Percentiles rank a stretch among this genome's conserved stretches.
Conservation (phyloP, 1,140 invertebrate genomes). For the Drosophila busckii region DNA sequence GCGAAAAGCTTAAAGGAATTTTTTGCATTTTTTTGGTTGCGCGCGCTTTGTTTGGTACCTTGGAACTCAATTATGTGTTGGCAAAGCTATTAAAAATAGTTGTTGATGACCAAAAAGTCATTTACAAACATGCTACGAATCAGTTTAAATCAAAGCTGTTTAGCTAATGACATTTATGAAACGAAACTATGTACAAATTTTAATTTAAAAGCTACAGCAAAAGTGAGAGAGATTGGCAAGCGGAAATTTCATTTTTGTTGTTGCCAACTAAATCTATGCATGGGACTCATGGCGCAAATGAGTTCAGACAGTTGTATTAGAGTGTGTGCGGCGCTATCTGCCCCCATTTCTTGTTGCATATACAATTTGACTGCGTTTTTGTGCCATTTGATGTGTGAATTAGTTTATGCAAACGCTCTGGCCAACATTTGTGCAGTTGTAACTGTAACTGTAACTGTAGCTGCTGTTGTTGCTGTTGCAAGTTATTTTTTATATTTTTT, state of each 20-base stretch:
- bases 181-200: slow-evolving; percentile 27
- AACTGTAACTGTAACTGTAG: background rate
- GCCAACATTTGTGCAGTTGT: slow-evolving; percentile 17
- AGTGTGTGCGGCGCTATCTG: background rate
- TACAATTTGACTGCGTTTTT: slow-evolving; percentile 62
- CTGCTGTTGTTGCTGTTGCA: background rate
- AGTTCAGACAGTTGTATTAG: background rate
- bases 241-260: slow-evolving; percentile 54
- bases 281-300: slow-evolving; percentile 4
- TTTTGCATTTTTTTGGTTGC: too few relatives aligned
- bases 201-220: background rate
- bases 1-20: too few relatives aligned
- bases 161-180: too few relatives aligned
- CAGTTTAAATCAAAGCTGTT: too few relatives aligned
- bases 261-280: slow-evolving; percentile 27
- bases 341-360: slow-evolving; percentile 45
- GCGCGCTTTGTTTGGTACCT: too few relatives aligned
- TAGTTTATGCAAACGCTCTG: slow-evolving; percentile 51
- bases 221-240: slow-evolving; percentile 34
- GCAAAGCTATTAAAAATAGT: background rate
- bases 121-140: too few relatives aligned
- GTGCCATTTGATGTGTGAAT: slow-evolving; percentile 50
- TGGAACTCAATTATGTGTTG: background rate
- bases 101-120: background rate
- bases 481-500: too few relatives aligned